Evolutionary conservation across 92 coral and sea anemone genomes (phyloP).

Genomic region (Actinernus sp.): DNA sequence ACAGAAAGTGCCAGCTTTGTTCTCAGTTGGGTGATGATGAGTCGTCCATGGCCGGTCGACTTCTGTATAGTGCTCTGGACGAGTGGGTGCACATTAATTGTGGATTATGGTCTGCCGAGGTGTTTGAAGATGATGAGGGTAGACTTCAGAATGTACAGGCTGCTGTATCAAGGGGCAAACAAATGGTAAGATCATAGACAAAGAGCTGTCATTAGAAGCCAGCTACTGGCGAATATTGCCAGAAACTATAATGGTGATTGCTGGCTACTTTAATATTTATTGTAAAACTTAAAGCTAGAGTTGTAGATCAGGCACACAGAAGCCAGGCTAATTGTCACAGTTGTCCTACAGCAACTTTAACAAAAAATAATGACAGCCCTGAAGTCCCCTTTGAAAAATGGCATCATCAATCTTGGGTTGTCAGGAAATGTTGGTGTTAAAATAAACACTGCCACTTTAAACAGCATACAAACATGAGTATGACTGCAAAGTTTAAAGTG

Average conservation of each 20-base stretch:
- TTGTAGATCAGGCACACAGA: no score
- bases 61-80: slow-evolving; percentile 82
- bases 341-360: no score
- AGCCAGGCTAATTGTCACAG: no score
- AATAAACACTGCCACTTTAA: no score
- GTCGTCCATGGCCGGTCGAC: slow-evolving; percentile 83
- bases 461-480: no score
- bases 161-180: slow-evolving; percentile 91
- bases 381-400: no score
- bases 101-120: slow-evolving; percentile 99
- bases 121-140: slow-evolving; percentile 97
- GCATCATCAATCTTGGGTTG: no score
- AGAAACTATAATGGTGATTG: no score
- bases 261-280: no score
- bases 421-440: no score
- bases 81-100: slow-evolving; percentile 99
- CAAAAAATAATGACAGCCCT: no score
- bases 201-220: background rate
- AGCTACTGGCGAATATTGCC: background rate
- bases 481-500: no score
- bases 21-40: slow-evolving; percentile 76
- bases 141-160: slow-evolving; percentile 95
- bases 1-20: slow-evolving; percentile 91
- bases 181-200: slow-evolving; percentile 72
- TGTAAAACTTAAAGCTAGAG: background rate